Evolutionary conservation across 2,888 invertebrate species (phyloP).

Genomic region (Muschampia plurimacula): DNA sequence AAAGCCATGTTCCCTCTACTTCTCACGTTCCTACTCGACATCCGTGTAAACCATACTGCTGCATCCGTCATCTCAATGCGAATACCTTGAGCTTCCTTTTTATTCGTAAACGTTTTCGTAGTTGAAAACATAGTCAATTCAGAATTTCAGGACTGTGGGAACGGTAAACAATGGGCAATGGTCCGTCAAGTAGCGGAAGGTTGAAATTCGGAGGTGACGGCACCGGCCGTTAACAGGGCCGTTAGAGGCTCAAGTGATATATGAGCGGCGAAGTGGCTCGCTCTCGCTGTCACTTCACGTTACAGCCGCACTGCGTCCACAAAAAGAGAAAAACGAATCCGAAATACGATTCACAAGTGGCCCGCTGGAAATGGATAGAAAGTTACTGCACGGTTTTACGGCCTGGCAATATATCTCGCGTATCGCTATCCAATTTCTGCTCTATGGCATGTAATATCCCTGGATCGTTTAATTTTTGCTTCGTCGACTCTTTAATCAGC

Average conservation of each 20-base stretch:
- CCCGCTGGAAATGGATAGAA: constrained; percentile 82
- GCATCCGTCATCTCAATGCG: constrained; percentile 22
- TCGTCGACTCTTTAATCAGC: constrained; percentile 65
- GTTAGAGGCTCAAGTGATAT: constrained; percentile 81
- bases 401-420: constrained; percentile 80
- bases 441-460: constrained; percentile 82
- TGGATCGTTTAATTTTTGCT: constrained; percentile 76
- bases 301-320: constrained; percentile 68
- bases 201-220: constrained; percentile 76
- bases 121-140: constrained; percentile 56
- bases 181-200: constrained; percentile 56
- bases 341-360: constrained; percentile 84
- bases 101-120: constrained; percentile 24
- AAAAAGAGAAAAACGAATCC: constrained; percentile 84
- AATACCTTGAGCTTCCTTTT: constrained; percentile 9
- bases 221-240: constrained; percentile 76
- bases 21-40: constrained; percentile 21
- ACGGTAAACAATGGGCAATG: constrained; percentile 51
- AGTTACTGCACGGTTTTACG: constrained; percentile 80
- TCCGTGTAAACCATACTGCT: constrained; percentile 28
- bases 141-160: constrained; percentile 43
- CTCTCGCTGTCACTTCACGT: constrained; percentile 81
- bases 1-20: constrained; percentile 32
- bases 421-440: constrained; percentile 83
- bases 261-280: constrained; percentile 83